Evolutionary conservation across 1,140 invertebrate genomes (phyloP).

Genomic region (Ostrea edulis): DNA sequence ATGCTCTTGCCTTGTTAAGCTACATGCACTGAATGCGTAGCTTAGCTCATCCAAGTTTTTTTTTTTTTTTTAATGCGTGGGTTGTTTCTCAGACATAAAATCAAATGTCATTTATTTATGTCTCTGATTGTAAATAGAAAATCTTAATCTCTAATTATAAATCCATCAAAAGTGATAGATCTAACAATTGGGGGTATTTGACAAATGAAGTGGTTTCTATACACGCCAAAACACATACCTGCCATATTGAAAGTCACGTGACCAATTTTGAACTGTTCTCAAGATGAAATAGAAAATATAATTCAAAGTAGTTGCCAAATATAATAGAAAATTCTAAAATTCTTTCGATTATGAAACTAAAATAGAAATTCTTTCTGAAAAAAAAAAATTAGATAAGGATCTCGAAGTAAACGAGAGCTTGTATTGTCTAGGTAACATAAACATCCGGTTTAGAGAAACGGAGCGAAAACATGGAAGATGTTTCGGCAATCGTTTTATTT

Average conservation of each 20-base stretch:
- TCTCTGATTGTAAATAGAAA: too few species aligned
- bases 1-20: too few species aligned
- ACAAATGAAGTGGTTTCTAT: conserved; percentile 13
- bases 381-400: not conserved
- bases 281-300: not conserved
- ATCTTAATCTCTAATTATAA: too few species aligned
- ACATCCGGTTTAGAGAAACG: conserved; percentile 57
- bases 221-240: conserved; percentile 41
- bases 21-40: too few species aligned
- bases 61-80: too few species aligned
- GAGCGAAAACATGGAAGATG: conserved; percentile 5
- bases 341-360: not conserved
- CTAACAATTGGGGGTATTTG: too few species aligned
- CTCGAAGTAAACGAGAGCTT: conserved; percentile 48
- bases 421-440: conserved; percentile 57
- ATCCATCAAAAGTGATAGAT: too few species aligned
- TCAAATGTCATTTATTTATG: too few species aligned
- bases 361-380: not conserved
- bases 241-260: conserved; percentile 50
- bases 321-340: not conserved
- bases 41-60: too few species aligned
- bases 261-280: not conserved
- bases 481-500: conserved; percentile 12
- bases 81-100: too few species aligned
- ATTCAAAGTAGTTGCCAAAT: not conserved